phyloP scores from a whole-genome alignment of 2,113 vertebrate species.

The Gallinago undulata region DNA sequence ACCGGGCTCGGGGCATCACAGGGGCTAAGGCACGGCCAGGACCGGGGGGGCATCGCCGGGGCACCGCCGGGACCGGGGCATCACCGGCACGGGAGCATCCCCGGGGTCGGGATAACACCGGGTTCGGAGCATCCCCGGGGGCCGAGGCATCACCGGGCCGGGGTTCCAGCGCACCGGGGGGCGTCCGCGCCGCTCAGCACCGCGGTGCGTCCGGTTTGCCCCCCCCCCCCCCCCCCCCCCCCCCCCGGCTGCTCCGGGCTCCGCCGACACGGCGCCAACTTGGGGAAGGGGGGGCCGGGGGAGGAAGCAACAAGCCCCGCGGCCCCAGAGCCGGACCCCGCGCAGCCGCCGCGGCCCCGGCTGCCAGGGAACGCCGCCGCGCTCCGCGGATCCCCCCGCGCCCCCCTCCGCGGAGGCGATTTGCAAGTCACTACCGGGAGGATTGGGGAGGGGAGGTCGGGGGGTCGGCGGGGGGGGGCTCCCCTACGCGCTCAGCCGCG shows the following conservation, averaged over 20 bases:
- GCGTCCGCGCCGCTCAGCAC: background rate
- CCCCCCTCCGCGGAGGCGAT: background rate
- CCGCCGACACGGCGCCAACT: background rate
- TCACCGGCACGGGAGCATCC: accelerated
- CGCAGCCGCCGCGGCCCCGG: background rate
- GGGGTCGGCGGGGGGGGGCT: background rate
- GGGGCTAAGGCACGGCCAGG: background rate
- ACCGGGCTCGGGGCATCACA: too few relatives aligned
- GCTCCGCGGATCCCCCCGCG: background rate
- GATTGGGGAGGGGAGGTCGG: background rate
- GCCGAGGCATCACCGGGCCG: background rate
- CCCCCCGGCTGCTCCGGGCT: background rate
- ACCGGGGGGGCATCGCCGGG: background rate
- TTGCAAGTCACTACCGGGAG: background rate
- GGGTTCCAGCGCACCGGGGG: background rate
- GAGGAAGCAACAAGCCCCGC: background rate
- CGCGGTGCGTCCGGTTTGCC: background rate
- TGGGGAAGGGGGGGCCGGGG: background rate
- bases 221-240: background rate
- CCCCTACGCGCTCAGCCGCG: too few relatives aligned
- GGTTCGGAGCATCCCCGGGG: background rate
- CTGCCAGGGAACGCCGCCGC: background rate
- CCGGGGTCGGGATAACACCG: background rate
- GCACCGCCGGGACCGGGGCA: background rate
- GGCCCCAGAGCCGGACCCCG: background rate